Evolutionary conservation across 2,888 invertebrate genomes (phyloP).

Genomic region (Phymatocera aterrima): DNA sequence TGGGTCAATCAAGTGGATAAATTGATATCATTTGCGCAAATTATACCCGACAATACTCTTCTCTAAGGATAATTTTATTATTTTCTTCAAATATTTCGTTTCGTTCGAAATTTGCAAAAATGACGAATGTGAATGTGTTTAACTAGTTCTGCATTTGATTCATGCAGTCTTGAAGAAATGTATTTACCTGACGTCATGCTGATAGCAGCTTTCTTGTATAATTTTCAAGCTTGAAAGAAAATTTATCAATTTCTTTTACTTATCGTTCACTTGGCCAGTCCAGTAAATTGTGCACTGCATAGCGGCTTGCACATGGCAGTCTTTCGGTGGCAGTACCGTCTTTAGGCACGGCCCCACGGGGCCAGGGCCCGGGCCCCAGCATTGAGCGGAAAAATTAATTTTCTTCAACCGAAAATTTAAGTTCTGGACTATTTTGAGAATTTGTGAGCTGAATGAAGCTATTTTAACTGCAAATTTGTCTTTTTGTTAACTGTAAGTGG

Average conservation of each 20-base stretch:
- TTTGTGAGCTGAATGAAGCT: too few species aligned
- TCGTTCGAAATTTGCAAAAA: too few species aligned
- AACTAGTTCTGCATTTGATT: too few species aligned
- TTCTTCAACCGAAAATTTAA: too few species aligned
- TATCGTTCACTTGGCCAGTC: conserved; percentile 28
- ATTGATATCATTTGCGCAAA: neutral
- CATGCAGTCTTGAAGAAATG: too few species aligned
- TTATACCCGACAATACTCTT: neutral
- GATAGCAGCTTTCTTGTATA: neutral
- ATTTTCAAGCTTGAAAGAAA: neutral
- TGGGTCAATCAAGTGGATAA: conserved; percentile 9
- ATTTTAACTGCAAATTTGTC: too few species aligned
- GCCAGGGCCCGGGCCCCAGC: too few species aligned
- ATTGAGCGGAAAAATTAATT: too few species aligned
- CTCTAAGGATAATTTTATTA: neutral
- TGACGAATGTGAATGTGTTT: too few species aligned
- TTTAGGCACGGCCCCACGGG: too few species aligned
- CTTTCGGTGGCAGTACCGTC: neutral
- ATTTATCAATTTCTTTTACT: neutral
- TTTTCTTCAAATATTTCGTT: neutral
- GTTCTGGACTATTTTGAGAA: too few species aligned
- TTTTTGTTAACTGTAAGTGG: too few species aligned
- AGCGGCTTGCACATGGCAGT: neutral
- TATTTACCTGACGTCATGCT: neutral
- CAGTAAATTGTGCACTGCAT: conserved; percentile 7